These are phyloP conservation scores for Tapirus indicus DNA, from an alignment of 2,797 vertebrate genomes.

Conservation along the genomic window DNA sequence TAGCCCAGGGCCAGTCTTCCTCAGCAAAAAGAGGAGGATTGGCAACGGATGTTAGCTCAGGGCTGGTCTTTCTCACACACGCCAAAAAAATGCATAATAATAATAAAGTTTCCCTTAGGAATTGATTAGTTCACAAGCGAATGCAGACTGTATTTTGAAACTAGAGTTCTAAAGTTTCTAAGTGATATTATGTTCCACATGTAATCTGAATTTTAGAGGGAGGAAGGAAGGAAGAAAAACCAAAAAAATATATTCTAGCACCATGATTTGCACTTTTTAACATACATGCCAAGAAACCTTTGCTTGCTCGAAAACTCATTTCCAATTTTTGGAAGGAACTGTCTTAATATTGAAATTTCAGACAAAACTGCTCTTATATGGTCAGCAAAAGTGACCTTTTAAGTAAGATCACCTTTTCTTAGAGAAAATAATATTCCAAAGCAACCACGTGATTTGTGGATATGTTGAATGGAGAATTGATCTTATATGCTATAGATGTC, in stretches of 20 bases:
- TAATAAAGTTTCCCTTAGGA: background rate
- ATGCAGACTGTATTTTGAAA: background rate
- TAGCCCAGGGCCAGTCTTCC: too few relatives aligned
- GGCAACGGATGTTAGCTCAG: too few relatives aligned
- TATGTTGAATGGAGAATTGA: background rate
- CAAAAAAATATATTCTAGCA: background rate
- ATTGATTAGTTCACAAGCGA: background rate
- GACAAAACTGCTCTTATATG: background rate
- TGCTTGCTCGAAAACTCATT: background rate
- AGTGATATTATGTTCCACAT: background rate
- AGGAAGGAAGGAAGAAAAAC: background rate
- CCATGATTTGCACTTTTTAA: background rate
- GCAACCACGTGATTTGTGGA: background rate
- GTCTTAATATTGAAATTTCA: background rate
- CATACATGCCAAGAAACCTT: background rate
- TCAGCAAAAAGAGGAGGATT: too few relatives aligned
- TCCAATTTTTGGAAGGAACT: background rate
- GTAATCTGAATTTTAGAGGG: background rate
- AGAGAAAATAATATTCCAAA: background rate
- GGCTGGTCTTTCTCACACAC: too few relatives aligned
- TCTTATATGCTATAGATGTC: background rate
- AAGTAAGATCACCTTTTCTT: background rate
- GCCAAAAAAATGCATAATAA: background rate
- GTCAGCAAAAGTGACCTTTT: background rate
- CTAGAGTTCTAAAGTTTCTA: background rate